phyloP scores from a whole-genome alignment of 2,113 vertebrate species.

The Sprattus sprattus region DNA sequence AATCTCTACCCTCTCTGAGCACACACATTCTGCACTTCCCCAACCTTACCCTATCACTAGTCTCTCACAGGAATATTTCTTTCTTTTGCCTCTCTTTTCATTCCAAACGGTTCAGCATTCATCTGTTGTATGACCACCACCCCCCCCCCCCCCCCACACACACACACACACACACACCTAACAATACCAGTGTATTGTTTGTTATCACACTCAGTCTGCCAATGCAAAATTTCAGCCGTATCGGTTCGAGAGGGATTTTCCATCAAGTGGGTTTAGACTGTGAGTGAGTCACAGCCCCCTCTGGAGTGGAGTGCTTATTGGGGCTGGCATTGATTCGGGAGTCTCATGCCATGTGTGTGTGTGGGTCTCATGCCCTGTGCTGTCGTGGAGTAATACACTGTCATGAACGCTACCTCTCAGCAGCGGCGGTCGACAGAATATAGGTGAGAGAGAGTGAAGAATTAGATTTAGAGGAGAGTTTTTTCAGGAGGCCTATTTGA shows the following conservation, averaged over 20 bases:
- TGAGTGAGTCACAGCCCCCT: not conserved
- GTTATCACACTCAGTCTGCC: not conserved
- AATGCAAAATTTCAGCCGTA: not conserved
- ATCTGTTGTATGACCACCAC: not conserved
- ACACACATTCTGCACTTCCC: not conserved
- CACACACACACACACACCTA: not conserved
- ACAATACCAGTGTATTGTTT: not conserved
- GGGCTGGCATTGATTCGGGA: not conserved
- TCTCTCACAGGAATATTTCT: not conserved
- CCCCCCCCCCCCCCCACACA: not conserved
- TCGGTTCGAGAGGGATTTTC: not conserved
- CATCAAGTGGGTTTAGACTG: not conserved
- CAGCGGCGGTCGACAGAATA: not conserved
- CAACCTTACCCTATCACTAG: not conserved
- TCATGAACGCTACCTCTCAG: not conserved
- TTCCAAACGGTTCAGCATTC: no score
- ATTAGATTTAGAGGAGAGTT: no score
- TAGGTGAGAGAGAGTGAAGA: not conserved
- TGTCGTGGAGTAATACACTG: not conserved
- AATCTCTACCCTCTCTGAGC: not conserved
- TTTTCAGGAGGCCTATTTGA: no score
- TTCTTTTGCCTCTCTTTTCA: not conserved
- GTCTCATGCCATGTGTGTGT: not conserved
- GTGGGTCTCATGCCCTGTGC: not conserved
- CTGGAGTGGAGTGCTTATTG: not conserved